phyloP scores from a whole-genome alignment of 1,140 invertebrate genomes.

The Eumaeus atala region DNA sequence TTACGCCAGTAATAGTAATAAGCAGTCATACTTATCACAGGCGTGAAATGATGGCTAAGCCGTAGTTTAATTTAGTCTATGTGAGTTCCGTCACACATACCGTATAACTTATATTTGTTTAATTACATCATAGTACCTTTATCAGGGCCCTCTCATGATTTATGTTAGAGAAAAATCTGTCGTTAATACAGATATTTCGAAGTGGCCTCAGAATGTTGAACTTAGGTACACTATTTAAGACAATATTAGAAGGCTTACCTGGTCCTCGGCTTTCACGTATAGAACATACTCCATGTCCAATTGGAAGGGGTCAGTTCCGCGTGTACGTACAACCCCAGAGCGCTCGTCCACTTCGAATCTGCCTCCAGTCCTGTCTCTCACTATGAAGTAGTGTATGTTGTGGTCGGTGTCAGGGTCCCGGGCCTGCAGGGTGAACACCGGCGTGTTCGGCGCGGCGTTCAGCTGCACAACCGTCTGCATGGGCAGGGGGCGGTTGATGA shows the following conservation, averaged over 20 bases:
- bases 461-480: conserved; percentile 97
- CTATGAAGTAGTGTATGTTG: conserved; percentile 96
- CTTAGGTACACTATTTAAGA: too few species aligned
- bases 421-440: conserved; percentile 96
- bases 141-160: too few species aligned
- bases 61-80: too few species aligned
- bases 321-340: conserved; percentile 93
- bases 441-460: conserved; percentile 94
- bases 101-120: too few species aligned
- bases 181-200: too few species aligned
- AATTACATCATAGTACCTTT: too few species aligned
- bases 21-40: too few species aligned
- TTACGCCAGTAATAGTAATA: too few species aligned
- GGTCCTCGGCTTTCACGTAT: conserved; percentile 96
- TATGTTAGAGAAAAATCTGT: too few species aligned
- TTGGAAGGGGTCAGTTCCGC: conserved; percentile 93
- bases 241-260: conserved; percentile 52
- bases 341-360: conserved; percentile 92
- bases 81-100: too few species aligned
- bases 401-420: conserved; percentile 95
- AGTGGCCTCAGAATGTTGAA: too few species aligned
- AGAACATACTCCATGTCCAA: conserved; percentile 97
- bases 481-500: conserved; percentile 95
- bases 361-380: conserved; percentile 87
- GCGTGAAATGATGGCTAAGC: too few species aligned